Evolutionary conservation across 2,797 vertebrate genomes (phyloP).

Genomic region (Staurois parvus): DNA sequence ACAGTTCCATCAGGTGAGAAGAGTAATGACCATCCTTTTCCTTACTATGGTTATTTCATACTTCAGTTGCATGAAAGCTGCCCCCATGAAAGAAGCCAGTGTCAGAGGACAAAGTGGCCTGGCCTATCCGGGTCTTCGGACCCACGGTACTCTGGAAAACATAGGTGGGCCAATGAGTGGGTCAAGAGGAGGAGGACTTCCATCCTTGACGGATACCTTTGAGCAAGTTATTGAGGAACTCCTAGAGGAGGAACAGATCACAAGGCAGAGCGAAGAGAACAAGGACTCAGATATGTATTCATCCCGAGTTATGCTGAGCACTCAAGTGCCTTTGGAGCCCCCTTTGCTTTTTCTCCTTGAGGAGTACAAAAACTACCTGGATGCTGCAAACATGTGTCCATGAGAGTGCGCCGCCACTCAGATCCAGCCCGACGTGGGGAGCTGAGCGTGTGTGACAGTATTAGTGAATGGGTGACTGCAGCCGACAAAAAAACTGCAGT

Average conservation of each 20-base stretch:
- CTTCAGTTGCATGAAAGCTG: constrained; percentile 99
- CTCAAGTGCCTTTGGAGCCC: constrained; percentile 99
- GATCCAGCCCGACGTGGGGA: constrained; percentile 96
- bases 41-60: constrained; percentile 99
- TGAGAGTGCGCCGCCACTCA: constrained; percentile 97
- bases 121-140: constrained; percentile 90
- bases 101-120: constrained; percentile 94
- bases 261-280: constrained; percentile 84
- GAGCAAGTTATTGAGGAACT: constrained; percentile 99
- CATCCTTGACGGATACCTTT: constrained; percentile 93
- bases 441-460: constrained; percentile 99
- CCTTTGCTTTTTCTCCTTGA: constrained; percentile 98
- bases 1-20: constrained; percentile 99
- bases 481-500: constrained; percentile 99
- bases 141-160: constrained; percentile 93
- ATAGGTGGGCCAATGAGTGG: constrained; percentile 81
- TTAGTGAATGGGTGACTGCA: constrained; percentile 98
- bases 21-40: constrained; percentile 99
- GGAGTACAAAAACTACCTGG: constrained; percentile 99
- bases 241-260: constrained; percentile 86
- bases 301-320: constrained; percentile 97
- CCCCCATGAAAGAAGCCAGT: constrained; percentile 95
- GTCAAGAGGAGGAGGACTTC: constrained; percentile 80
- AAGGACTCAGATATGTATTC: constrained; percentile 97
- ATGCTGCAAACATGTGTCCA: constrained; percentile 99